Evolutionary conservation across 2,888 invertebrate genomes (phyloP).

Genomic region (Plusia festucae): DNA sequence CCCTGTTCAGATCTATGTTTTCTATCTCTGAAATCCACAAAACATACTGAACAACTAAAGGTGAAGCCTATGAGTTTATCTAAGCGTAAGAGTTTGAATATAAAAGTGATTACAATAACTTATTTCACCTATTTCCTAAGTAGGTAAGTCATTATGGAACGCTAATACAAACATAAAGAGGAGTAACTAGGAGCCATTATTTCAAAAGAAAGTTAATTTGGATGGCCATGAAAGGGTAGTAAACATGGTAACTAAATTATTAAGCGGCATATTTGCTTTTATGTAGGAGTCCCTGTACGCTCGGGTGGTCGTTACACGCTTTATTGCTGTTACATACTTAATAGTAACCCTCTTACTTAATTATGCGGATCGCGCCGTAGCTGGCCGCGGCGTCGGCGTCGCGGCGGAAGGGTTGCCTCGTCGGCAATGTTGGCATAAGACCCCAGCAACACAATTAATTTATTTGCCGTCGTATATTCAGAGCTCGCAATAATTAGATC

Average conservation of each 20-base stretch:
- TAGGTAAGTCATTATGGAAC: neutral
- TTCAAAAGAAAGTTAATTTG: constrained; percentile 34
- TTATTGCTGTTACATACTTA: constrained; percentile 87
- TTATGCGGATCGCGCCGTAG: constrained; percentile 81
- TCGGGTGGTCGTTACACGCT: constrained; percentile 73
- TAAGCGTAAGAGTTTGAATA: too few species aligned
- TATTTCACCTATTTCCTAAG: constrained; percentile 8
- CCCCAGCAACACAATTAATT: constrained; percentile 80
- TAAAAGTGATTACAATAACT: constrained; percentile 20
- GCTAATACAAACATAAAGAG: constrained; percentile 8
- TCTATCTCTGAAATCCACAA: too few species aligned
- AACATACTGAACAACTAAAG: too few species aligned
- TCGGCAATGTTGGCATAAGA: constrained; percentile 75
- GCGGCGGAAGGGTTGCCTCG: constrained; percentile 72
- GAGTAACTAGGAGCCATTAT: constrained; percentile 13
- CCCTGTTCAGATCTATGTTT: too few species aligned
- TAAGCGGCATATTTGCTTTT: constrained; percentile 77
- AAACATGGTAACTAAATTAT: constrained; percentile 71
- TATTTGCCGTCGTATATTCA: constrained; percentile 76
- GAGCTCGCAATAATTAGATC: constrained; percentile 70
- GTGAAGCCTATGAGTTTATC: constrained; percentile 50
- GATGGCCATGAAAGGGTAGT: constrained; percentile 56
- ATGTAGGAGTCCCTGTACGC: constrained; percentile 70
- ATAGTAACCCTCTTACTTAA: constrained; percentile 86
- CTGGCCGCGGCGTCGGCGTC: constrained; percentile 48